Percentiles rank a stretch among this genome's conserved stretches.
Evolutionary conservation across 2,797 vertebrate genomes (phyloP).

Genomic region (Uromys caudimaculatus): DNA sequence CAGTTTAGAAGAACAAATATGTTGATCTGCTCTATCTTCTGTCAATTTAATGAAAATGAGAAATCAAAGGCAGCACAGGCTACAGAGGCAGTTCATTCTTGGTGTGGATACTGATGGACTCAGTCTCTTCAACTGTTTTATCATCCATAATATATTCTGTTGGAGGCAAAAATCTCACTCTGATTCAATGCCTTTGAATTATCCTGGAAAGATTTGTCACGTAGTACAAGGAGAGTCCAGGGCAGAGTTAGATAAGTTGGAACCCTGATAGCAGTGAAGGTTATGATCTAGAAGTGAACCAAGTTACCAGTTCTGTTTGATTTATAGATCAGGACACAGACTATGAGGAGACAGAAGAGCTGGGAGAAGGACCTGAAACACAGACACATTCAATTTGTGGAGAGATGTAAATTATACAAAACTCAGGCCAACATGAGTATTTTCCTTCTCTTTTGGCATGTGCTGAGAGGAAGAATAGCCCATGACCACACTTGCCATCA

Average conservation of each 20-base stretch:
- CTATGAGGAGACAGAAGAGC: background rate
- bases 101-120: slow-evolving; percentile 28
- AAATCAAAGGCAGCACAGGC: background rate
- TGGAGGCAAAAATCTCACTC: background rate
- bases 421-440: background rate
- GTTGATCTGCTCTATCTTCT: slow-evolving; percentile 63
- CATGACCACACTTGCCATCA: background rate
- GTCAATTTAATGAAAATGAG: slow-evolving; percentile 41
- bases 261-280: background rate
- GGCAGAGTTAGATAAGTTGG: background rate
- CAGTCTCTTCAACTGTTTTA: slow-evolving; percentile 16
- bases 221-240: background rate
- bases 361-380: background rate
- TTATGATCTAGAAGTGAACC: background rate
- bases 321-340: background rate
- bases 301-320: background rate
- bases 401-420: background rate
- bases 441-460: background rate
- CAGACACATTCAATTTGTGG: background rate
- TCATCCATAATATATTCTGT: slow-evolving; percentile 43
- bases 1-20: slow-evolving; percentile 4
- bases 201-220: slow-evolving; percentile 32
- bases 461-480: background rate
- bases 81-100: slow-evolving; percentile 37
- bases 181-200: background rate